These are phyloP conservation scores for Colostygia pectinataria DNA, from an alignment of 2,888 invertebrate genomes.

Conservation along the genomic window DNA sequence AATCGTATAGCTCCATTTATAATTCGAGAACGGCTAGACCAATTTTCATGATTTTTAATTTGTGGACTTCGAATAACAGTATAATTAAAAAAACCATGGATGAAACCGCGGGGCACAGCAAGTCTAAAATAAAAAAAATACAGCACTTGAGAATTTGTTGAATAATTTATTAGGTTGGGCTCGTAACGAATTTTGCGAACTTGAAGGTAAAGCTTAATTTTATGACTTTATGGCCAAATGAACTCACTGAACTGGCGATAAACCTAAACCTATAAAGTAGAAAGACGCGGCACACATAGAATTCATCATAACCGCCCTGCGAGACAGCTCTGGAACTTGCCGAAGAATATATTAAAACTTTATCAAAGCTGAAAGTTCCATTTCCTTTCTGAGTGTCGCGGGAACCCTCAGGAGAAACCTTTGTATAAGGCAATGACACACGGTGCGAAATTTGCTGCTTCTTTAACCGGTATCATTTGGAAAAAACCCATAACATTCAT, in stretches of 20 bases:
- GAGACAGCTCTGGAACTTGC: conserved; percentile 70
- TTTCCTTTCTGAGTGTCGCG: conserved; percentile 55
- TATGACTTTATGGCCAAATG: not conserved
- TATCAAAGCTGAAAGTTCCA: conserved; percentile 77
- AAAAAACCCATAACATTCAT: no score
- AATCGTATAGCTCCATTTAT: no score
- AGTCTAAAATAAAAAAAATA: no score
- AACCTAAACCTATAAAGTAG: conserved; percentile 4
- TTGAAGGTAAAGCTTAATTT: not conserved
- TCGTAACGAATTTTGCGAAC: no score
- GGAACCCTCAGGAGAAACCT: conserved; percentile 28
- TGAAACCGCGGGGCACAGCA: no score
- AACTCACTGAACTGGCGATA: conserved; percentile 2
- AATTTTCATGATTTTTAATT: no score
- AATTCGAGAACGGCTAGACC: no score
- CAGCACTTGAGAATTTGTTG: no score
- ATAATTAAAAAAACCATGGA: no score
- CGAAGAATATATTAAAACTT: conserved; percentile 83
- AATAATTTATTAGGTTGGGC: no score
- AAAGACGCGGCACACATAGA: conserved; percentile 42
- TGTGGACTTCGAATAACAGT: no score
- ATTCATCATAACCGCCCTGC: conserved; percentile 65
- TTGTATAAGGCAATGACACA: conserved; percentile 10
- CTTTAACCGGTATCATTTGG: no score
- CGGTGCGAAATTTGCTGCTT: not conserved